Evolutionary conservation across 2,113 vertebrate species (phyloP).

Genomic region (Sylvia atricapilla): DNA sequence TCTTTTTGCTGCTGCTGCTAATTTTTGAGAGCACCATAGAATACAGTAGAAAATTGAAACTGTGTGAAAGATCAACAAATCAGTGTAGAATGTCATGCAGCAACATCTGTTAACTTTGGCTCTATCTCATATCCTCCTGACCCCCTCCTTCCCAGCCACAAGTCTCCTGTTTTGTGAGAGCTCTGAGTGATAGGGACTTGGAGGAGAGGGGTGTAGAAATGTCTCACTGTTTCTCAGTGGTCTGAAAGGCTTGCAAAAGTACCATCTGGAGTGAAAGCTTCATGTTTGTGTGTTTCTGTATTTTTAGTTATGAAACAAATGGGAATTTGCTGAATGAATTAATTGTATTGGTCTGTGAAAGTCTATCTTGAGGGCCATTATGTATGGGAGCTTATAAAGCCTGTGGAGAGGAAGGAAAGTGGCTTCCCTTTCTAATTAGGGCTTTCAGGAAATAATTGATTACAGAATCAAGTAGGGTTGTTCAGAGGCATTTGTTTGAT

Average conservation of each 20-base stretch:
- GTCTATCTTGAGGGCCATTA: slow-evolving; percentile 9
- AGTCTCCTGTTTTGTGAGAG: slow-evolving; percentile 41
- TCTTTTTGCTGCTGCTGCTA: slow-evolving; percentile 61
- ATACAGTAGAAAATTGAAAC: slow-evolving; percentile 67
- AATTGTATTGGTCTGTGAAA: slow-evolving; percentile 23
- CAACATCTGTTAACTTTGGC: slow-evolving; percentile 60
- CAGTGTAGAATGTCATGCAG: slow-evolving; percentile 53
- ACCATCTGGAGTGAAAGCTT: slow-evolving; percentile 16
- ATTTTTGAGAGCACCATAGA: slow-evolving; percentile 60
- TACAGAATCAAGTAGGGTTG: slow-evolving; percentile 6
- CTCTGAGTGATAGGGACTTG: background rate
- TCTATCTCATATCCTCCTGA: slow-evolving; percentile 23
- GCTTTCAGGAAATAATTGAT: slow-evolving; percentile 55
- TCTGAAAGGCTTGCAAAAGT: slow-evolving; percentile 31
- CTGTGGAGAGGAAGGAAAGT: slow-evolving; percentile 28
- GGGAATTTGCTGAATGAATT: slow-evolving; percentile 52
- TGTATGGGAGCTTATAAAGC: background rate
- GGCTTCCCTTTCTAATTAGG: slow-evolving; percentile 34
- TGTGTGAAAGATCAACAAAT: slow-evolving; percentile 68
- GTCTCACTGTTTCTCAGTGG: background rate
- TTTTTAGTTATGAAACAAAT: slow-evolving; percentile 43
- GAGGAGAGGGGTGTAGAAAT: background rate
- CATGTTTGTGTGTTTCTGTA: background rate
- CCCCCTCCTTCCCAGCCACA: slow-evolving; percentile 6
- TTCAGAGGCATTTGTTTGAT: slow-evolving; percentile 29